Percentiles rank a stretch among this genome's conserved stretches.
Conservation (phyloP, 1,140 invertebrate species). For the Lasaia peninsularis region DNA sequence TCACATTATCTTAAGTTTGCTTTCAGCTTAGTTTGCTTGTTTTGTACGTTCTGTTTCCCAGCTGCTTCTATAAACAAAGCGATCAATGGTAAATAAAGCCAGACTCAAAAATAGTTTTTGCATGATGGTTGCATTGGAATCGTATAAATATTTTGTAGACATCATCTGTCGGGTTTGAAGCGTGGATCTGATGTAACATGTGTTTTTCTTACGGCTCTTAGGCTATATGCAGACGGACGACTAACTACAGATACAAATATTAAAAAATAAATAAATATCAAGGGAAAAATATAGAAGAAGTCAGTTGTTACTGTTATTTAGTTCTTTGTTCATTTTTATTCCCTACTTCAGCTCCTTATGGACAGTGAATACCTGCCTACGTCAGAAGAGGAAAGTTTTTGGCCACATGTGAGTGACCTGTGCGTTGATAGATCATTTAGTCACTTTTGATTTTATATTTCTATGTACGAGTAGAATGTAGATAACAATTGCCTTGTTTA, state of each 20-base stretch:
- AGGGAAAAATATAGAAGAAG: too few relatives aligned
- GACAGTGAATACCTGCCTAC: too few relatives aligned
- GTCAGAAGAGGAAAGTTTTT: too few relatives aligned
- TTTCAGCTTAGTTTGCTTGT: conserved; percentile 29
- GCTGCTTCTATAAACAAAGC: conserved; percentile 14
- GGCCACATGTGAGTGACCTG: too few relatives aligned
- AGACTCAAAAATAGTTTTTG: conserved; percentile 28
- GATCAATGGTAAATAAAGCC: conserved; percentile 30
- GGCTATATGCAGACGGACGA: background rate
- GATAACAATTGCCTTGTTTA: too few relatives aligned
- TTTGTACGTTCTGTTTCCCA: conserved; percentile 39
- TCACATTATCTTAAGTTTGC: conserved; percentile 39
- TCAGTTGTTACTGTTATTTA: too few relatives aligned
- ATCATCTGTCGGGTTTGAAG: conserved; percentile 14
- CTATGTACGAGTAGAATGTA: too few relatives aligned
- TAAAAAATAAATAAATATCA: too few relatives aligned
- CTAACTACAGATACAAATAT: background rate
- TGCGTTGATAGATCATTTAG: too few relatives aligned
- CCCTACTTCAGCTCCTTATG: too few relatives aligned
- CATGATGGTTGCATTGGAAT: conserved; percentile 16
- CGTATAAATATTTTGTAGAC: conserved; percentile 21
- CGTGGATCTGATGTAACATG: background rate
- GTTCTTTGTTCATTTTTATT: too few relatives aligned
- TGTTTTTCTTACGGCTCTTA: background rate
- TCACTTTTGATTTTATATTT: too few relatives aligned